Base-by-base conservation (phyloP, 2,888 invertebrate genomes). In the Mactromeris polynyma region DNA sequence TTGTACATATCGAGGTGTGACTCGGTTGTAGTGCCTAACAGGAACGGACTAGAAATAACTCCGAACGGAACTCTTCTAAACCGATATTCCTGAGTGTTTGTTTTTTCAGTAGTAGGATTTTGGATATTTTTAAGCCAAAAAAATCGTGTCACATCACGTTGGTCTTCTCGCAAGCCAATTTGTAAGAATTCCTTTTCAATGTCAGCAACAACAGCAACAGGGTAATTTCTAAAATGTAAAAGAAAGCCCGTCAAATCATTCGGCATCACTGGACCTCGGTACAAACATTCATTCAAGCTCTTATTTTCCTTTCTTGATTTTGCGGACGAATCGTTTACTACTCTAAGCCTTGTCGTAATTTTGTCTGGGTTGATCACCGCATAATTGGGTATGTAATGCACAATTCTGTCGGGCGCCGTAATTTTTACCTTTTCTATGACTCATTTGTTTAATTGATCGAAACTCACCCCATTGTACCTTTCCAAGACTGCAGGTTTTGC, bases 171-270 rank as follows among this genome's bases (percentile, higher is more conserved):
- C 2, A 51, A 42, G 6, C 80, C 80, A 14, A 81, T 26, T 31
- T 51, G 81, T 31, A 89, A 54, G 31, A 88, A 89, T 0, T 86
- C 88, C 40, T 89, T 91, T 51, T 91, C 88, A 36, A 88, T 91
- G 26, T 81, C 81, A 31, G 81, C 14, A 9, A 81, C 33, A 14
- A 81, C 0, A 0, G 31, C 81, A 17, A 81, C 17, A 2, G n/a
- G n/a, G 17, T 81, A 33, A 0, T 51, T 6, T 51, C 81, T n/a
- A 51, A 81, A 81, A 33, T 51, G 51, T 19, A 81, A 51, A 1
- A 81, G 51, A 17, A 81, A 0, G 2, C 46, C 51, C 51, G 26
- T 46, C 31, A 81, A 31, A 51, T 81, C 81, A 31, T 81, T n/a
- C 2, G 51, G 17, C 51, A 81, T 51, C 17, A 81, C 81, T 31